These are phyloP conservation scores for Syrrhaptes paradoxus DNA, from an alignment of 2,113 vertebrate species.

Conservation along the genomic window DNA sequence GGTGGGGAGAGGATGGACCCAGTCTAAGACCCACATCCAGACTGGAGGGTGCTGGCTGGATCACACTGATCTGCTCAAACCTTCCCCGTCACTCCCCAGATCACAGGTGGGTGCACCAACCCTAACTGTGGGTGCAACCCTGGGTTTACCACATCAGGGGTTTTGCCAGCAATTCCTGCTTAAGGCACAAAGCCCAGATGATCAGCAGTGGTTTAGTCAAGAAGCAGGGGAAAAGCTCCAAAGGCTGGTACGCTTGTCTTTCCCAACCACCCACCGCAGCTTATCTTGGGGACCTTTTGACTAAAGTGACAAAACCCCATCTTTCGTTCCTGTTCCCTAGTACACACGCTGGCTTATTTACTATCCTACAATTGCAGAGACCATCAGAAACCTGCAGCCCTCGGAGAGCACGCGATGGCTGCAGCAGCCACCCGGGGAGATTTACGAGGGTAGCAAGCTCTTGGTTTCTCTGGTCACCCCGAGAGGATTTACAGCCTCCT, in stretches of 20 bases:
- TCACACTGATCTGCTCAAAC: neutral
- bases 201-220: neutral
- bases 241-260: neutral
- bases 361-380: neutral
- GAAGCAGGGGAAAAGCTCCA: neutral
- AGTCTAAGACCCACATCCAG: neutral
- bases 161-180: neutral
- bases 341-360: neutral
- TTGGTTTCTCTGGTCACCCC: constrained; percentile 49
- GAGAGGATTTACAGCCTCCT: constrained; percentile 16
- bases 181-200: neutral
- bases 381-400: neutral
- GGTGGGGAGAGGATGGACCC: neutral
- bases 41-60: neutral
- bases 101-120: neutral
- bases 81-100: neutral
- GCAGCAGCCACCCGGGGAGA: neutral
- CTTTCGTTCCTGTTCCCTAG: neutral
- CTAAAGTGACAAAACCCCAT: neutral
- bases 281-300: neutral
- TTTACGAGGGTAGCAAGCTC: constrained; percentile 34
- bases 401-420: neutral
- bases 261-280: neutral
- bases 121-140: neutral
- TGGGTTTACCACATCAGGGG: neutral